phyloP scores from a whole-genome alignment of 2,113 vertebrate species.

The Mus pahari region DNA sequence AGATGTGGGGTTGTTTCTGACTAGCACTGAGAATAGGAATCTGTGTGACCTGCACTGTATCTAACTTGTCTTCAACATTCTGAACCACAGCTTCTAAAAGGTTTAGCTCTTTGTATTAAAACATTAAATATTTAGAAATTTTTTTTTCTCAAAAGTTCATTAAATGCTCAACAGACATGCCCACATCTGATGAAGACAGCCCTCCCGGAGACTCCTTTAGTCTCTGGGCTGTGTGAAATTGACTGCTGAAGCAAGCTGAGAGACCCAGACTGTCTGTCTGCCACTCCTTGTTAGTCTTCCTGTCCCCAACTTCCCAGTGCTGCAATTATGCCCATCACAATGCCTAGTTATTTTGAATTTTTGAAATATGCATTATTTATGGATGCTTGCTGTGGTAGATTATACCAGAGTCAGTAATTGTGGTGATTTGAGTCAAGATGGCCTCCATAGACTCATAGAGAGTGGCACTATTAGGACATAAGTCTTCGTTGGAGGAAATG shows the following conservation, averaged over 20 bases:
- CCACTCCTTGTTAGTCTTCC: not conserved
- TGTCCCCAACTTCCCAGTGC: not conserved
- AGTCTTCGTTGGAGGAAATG: not conserved
- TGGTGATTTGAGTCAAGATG: not conserved
- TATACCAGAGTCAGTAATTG: not conserved
- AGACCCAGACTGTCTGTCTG: not conserved
- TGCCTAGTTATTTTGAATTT: not conserved
- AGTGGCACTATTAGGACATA: not conserved
- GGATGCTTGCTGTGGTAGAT: not conserved
- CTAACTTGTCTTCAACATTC: not conserved
- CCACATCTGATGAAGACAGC: not conserved
- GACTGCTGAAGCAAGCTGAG: not conserved
- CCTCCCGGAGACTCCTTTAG: not conserved
- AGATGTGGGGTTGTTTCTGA: not conserved
- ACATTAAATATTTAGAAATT: not conserved
- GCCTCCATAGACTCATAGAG: too few species aligned
- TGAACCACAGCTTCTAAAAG: not conserved
- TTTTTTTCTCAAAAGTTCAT: not conserved
- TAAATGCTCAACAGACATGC: not conserved
- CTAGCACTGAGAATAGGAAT: not conserved
- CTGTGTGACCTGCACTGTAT: not conserved
- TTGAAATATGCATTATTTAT: not conserved
- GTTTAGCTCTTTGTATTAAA: not conserved
- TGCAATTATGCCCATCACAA: not conserved
- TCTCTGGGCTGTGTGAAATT: not conserved